Evolutionary conservation across 2,797 vertebrate genomes (phyloP).

Genomic region (Onychomys arenicola): DNA sequence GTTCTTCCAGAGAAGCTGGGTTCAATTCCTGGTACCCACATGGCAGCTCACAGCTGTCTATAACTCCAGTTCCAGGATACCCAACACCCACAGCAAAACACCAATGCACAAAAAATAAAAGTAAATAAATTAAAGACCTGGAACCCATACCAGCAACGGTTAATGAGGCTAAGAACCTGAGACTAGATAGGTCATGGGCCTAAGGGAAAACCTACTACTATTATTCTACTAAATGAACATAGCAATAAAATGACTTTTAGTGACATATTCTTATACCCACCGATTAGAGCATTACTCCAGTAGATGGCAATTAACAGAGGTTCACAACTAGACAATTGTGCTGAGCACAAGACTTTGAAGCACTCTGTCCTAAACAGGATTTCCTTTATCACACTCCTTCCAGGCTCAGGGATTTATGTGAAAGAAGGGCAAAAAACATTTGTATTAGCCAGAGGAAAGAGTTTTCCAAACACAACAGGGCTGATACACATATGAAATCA

Average conservation of each 20-base stretch:
- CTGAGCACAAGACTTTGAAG: background rate
- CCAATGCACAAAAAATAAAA: no score
- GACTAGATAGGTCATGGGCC: background rate
- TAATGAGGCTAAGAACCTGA: background rate
- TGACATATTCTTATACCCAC: background rate
- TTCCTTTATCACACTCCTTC: background rate
- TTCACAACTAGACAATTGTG: background rate
- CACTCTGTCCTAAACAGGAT: background rate
- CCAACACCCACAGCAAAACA: no score
- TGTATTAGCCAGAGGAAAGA: background rate
- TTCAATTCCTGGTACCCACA: no score
- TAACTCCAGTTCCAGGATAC: no score
- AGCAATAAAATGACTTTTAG: background rate
- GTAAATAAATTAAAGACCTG: no score
- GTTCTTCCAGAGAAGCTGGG: no score
- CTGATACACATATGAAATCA: background rate
- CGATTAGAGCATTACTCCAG: background rate
- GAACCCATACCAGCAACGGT: background rate
- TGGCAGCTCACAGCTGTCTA: no score
- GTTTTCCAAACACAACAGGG: background rate
- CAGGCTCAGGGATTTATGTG: background rate
- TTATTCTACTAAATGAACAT: background rate
- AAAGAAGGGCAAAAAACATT: background rate
- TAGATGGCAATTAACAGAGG: background rate
- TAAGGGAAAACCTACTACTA: background rate